Evolutionary conservation across 2,888 invertebrate species (phyloP).

Genomic region (Limenitis camilla): DNA sequence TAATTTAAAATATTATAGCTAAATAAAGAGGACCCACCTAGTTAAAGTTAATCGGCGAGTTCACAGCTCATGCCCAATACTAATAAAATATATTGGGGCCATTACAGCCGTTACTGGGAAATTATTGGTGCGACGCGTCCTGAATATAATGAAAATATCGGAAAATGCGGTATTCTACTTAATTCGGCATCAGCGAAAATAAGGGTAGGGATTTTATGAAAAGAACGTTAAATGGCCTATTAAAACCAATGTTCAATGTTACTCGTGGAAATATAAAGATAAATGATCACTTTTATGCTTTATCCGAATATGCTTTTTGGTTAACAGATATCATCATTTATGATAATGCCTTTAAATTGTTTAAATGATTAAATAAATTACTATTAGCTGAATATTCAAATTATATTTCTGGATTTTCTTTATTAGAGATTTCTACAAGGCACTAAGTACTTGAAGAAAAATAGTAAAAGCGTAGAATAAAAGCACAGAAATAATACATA

Average conservation of each 20-base stretch:
- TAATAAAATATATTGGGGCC: conserved; percentile 32
- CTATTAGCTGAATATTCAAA: too few relatives aligned
- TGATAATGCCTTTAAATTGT: too few relatives aligned
- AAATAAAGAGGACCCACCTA: too few relatives aligned
- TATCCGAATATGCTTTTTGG: too few relatives aligned
- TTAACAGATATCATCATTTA: too few relatives aligned
- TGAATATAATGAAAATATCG: conserved; percentile 8
- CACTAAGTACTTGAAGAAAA: too few relatives aligned
- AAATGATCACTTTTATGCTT: not conserved
- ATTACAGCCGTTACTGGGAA: conserved; percentile 29
- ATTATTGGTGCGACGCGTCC: conserved; percentile 18
- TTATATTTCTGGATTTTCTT: too few relatives aligned
- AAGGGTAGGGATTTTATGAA: conserved; percentile 1
- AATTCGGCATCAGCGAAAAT: not conserved
- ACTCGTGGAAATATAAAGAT: not conserved
- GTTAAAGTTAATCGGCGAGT: conserved; percentile 20
- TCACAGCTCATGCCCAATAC: conserved; percentile 26
- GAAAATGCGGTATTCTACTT: conserved; percentile 2
- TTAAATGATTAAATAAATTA: too few relatives aligned
- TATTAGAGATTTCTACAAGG: too few relatives aligned
- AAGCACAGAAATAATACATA: too few relatives aligned
- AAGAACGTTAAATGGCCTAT: conserved; percentile 1
- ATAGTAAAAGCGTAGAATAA: too few relatives aligned
- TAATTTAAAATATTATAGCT: too few relatives aligned
- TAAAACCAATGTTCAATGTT: not conserved